Percentiles rank a stretch among this genome's conserved stretches.
Evolutionary conservation across 2,888 invertebrate genomes (phyloP).

Genomic region (Drosophila subquinaria): DNA sequence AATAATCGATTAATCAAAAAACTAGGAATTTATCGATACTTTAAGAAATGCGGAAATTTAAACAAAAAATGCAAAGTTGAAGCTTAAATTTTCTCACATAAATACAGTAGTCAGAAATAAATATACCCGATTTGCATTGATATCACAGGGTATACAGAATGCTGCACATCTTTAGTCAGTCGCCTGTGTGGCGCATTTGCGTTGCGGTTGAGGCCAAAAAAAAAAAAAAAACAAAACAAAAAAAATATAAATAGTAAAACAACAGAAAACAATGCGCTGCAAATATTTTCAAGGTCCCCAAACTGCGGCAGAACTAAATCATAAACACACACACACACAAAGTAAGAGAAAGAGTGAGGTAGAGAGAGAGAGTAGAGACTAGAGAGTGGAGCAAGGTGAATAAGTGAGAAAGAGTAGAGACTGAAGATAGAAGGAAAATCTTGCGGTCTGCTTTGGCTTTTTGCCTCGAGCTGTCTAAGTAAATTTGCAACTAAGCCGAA

Average conservation of each 20-base stretch:
- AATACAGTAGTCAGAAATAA: not conserved
- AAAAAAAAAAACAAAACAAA: conserved; percentile 10
- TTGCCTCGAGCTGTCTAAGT: conserved; percentile 42
- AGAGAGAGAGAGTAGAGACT: conserved; percentile 8
- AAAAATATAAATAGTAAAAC: conserved; percentile 18
- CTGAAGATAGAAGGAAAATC: conserved; percentile 32
- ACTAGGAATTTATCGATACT: not conserved
- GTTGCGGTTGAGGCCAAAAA: conserved; percentile 48
- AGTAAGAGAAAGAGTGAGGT: not conserved
- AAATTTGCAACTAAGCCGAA: conserved; percentile 53
- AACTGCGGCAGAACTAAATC: conserved; percentile 71
- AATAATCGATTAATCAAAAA: not conserved
- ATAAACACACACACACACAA: conserved; percentile 41
- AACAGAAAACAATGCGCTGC: conserved; percentile 61
- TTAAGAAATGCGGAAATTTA: too few relatives aligned
- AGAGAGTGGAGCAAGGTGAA: conserved; percentile 14
- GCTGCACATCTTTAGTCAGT: conserved; percentile 39
- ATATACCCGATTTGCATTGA: not conserved
- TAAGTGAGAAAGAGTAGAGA: not conserved
- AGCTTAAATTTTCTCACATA: not conserved
- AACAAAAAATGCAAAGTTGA: not conserved
- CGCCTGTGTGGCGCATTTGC: conserved; percentile 59
- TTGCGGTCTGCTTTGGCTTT: conserved; percentile 55
- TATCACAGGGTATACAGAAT: conserved; percentile 24
- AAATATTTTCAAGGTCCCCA: conserved; percentile 74